These are phyloP conservation scores for Anoplophora glabripennis DNA, from an alignment of 1,140 invertebrate species.

Conservation along the genomic window DNA sequence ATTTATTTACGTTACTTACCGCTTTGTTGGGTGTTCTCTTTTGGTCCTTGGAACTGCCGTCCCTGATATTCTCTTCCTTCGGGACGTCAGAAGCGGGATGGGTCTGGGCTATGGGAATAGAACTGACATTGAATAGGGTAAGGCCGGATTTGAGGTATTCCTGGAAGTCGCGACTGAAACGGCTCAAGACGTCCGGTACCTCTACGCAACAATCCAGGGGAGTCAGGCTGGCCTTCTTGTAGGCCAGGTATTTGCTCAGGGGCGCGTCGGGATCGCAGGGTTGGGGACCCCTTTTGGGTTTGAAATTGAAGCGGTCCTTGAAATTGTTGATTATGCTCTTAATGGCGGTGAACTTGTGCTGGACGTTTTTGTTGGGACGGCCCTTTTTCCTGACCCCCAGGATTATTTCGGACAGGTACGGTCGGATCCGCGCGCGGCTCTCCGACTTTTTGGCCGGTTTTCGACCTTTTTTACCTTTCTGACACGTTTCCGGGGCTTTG, in stretches of 20 bases:
- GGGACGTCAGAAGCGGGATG: not conserved
- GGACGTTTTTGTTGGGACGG: conserved; percentile 1
- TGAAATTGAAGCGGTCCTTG: not conserved
- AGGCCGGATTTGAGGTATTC: conserved; percentile 25
- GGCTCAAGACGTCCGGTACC: conserved; percentile 25
- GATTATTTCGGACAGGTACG: conserved; percentile 7
- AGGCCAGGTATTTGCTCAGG: conserved; percentile 12
- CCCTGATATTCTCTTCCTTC: not conserved
- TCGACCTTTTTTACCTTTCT: not conserved
- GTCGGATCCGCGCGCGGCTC: not conserved
- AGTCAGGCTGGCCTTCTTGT: conserved; percentile 23
- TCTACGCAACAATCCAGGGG: conserved; percentile 26
- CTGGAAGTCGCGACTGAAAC: conserved; percentile 25
- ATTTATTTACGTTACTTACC: too few species aligned
- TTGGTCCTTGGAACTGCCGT: too few species aligned
- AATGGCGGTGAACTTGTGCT: conserved; percentile 1
- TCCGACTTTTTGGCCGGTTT: not conserved
- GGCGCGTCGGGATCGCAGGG: conserved; percentile 4
- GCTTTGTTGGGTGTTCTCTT: too few species aligned
- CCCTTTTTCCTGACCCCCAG: conserved; percentile 14
- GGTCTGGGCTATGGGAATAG: conserved; percentile 7
- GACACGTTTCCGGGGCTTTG: not conserved
- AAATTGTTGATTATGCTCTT: conserved; percentile 14
- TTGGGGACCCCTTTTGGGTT: not conserved
- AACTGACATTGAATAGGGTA: conserved; percentile 28